Evolutionary conservation across 2,113 vertebrate genomes (phyloP), one percentile per base, ranked within the genome.

Genomic region (Cephalopterus ornatus): DNA sequence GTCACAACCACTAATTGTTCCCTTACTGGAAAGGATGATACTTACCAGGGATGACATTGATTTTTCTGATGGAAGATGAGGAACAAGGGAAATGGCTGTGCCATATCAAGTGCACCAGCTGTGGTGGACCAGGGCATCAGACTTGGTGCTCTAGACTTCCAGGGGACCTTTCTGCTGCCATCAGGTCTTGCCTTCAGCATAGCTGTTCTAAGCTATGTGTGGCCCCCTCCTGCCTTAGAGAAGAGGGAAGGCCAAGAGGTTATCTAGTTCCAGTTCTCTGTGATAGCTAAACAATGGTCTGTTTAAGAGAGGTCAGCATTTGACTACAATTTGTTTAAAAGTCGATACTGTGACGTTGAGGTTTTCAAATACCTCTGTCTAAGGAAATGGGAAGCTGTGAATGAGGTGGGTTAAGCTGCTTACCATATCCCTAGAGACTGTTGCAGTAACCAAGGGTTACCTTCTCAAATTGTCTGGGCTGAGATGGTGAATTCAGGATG

Each of bases 321-420:
- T 50, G 30, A 28, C 26, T 33, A 19, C 12, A 19, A 12, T 12
- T 14, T 46, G 28, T 75, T 87, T 47, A 8, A 41, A 56, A 30
- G 21, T 30, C 0, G 0, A 2, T 42, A 6, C 8, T 67, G 20
- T 91, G 55, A 53, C 17, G 11, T 47, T 22, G 6, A 62, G 18
- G 2, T 71, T 87, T 63, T 71, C 59, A 77, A 46, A 74, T 1
- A 5, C 37, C 26, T 32, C 30, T n/a, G 3, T 11, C 23, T 46
- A 72, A 86, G 26, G 46, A 73, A 59, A 10, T 14, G 8, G 35
- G n/a, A 86, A 82, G 23, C 27, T 52, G 33, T 47, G 39, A 59
- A 59, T 44, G 35, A 75, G 35, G 26, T 33, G 23, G 21, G 28
- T 56, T 65, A 30, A 67, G 39, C 41, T 47, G 26, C 47, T 71